Evolutionary conservation across 2,888 invertebrate species (phyloP), one percentile per base, ranked within the genome.

Genomic region (Aplocera efformata): DNA sequence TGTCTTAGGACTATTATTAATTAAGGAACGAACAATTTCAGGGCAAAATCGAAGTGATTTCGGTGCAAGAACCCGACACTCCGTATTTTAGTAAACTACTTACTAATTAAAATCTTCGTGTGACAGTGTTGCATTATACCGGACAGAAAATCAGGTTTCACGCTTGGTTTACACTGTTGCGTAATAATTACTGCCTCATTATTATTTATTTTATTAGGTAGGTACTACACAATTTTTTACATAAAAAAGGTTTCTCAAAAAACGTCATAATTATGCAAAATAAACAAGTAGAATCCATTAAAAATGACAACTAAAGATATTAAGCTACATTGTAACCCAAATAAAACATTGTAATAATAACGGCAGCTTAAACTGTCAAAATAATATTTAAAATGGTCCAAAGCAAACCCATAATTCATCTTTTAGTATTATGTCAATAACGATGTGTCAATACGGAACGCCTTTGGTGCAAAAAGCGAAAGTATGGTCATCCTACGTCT

Each of bases 381-480:
- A 53, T 48, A 53, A 43, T 36, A 32, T 35, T 29, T 34, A 39
- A 50, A 48, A 50, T 41, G 45, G 47, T 39, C 26, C 33, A 35
- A 36, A 35, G 42, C 40, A 48, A 32, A 40, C 35, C 32, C 43
- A 47, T 53, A 47, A 51, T 35, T 53, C 48, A 51, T 51, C 31
- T 48, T 7, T 45, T 40, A 37, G 29, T 43, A 44, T 50, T 51
- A 55, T 48, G 45, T 61, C 61, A 67, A 60, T 63, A 64, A 61
- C 64, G 53, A 60, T 50, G 56, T 55, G 62, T 60, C 62, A 57
- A 58, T 58, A 56, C 58, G 50, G 38, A 57, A 60, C 50, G 53
- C 56, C 56, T 48, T 53, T 48, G 45, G 39, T 54, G 65, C 66
- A 66, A 72, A 67, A 67, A 41, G 44, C 28, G 25, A 28, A 65